A percentile compares a stretch with the other conserved stretches of the same genome.
phyloP scores from a whole-genome alignment of 2,888 invertebrate species.

The Drosophila peninsularis region DNA sequence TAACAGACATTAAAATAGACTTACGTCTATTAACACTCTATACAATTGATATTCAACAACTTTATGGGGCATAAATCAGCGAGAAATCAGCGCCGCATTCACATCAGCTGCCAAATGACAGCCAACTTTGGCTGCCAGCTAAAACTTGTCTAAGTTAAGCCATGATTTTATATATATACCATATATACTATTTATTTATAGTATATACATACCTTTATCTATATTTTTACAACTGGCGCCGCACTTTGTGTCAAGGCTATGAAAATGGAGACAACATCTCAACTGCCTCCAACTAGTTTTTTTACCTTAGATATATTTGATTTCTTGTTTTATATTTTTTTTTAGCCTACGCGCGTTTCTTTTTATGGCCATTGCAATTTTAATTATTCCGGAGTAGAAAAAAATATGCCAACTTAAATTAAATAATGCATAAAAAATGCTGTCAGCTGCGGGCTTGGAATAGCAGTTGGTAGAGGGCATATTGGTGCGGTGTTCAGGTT shows the following conservation, averaged over 20 bases:
- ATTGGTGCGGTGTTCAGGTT: neutral
- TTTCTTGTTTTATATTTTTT: constrained; percentile 11
- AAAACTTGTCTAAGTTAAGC: constrained; percentile 25
- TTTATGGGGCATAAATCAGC: constrained; percentile 24
- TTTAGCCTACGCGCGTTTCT: constrained; percentile 62
- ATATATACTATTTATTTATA: neutral
- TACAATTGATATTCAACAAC: constrained; percentile 8
- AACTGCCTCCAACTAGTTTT: constrained; percentile 38
- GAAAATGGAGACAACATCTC: constrained; percentile 42
- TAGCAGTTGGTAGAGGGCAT: neutral
- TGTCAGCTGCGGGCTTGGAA: constrained; percentile 37
- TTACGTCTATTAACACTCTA: constrained; percentile 4
- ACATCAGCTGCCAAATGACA: constrained; percentile 18
- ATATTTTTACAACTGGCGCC: constrained; percentile 53
- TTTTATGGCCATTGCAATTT: constrained; percentile 53
- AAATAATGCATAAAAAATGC: constrained; percentile 38
- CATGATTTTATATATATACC: constrained; percentile 1
- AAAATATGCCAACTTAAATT: constrained; percentile 25
- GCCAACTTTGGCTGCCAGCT: constrained; percentile 7
- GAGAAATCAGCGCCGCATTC: constrained; percentile 15
- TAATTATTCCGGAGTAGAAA: constrained; percentile 35
- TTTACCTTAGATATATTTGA: constrained; percentile 14
- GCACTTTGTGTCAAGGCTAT: constrained; percentile 67
- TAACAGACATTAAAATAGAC: neutral
- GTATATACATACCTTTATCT: neutral